Base-by-base conservation (phyloP, 1,140 invertebrate species). In the Drosophila auraria region DNA sequence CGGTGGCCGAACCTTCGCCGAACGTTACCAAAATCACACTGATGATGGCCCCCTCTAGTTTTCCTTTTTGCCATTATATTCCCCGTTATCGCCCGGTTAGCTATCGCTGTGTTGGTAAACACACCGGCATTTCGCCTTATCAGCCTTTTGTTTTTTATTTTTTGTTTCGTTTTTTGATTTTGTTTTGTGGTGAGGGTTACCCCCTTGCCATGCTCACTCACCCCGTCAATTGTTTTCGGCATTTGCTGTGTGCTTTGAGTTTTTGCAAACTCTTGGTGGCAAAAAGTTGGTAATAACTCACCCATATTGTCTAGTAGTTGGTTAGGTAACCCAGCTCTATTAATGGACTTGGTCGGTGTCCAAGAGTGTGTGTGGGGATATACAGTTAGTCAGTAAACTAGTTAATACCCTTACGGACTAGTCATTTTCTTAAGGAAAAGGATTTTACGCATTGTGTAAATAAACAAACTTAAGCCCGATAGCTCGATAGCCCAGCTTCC, bases 51-150 rank as follows among this genome's bases (percentile, higher is more conserved):
- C 33, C 33, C 33, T 80, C 60, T 62, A 58, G 33, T 57, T 60
- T 77, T 40, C 51, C 20, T 11, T 57, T 57, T 40, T 23, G 36
- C 54, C 54, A 40, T 56, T 36, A 23, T 49, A 64, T 72, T 78
- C 58, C 84, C 51, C 20, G 20, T 63, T 89, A 89, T 87, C 33
- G 3, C 33, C 33, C 9, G 9, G 33, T 4, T 11, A 36, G 30
- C 56, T 89, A 89, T 87, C 81, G 66, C 65, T 56, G 71, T 83
- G 71, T 68, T 83, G 57, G 80, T 81, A 81, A 84, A 82, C 70
- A 84, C 81, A 73, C 81, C 84, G 84, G 84, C 86, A 79, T 82
- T 87, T 79, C 27, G 20, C 44, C 86, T 90, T 84, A 92, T 91
- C 91, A 69, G 44, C 1, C 38, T 56, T 65, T 53, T 42, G 8